Percentiles rank a stretch among this genome's conserved stretches.
These are phyloP conservation scores for Calameuta idolon DNA, from an alignment of 2,888 invertebrate species.

Conservation along the genomic window DNA sequence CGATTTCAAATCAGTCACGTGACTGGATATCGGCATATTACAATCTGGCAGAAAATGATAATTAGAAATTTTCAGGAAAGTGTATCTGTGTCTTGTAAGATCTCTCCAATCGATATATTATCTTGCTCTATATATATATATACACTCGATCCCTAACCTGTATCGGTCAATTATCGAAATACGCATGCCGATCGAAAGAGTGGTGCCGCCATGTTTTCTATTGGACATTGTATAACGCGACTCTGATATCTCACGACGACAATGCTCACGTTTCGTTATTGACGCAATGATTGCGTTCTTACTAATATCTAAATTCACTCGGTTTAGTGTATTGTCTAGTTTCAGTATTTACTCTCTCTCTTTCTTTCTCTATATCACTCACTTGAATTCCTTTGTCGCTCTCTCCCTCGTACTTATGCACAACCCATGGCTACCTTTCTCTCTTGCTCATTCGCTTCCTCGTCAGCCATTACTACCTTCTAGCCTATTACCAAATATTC, in stretches of 20 bases:
- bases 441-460: conserved; percentile 4
- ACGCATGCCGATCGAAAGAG: not conserved
- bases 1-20: no score
- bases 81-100: no score
- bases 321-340: no score
- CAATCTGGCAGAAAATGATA: no score
- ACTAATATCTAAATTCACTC: conserved; percentile 16
- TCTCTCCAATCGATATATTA: no score
- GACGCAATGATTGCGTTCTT: conserved; percentile 22
- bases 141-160: no score
- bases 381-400: not conserved
- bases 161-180: not conserved
- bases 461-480: not conserved
- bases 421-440: conserved; percentile 11
- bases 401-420: no score
- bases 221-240: conserved; percentile 18
- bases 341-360: conserved; percentile 5
- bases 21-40: no score
- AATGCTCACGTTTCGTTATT: conserved; percentile 29
- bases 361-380: conserved; percentile 16
- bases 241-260: conserved; percentile 16
- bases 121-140: no score
- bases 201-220: conserved; percentile 6
- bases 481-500: conserved; percentile 4
- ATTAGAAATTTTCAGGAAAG: no score